A percentile compares a stretch with the other conserved stretches of the same genome.
These are phyloP conservation scores for Doris montereyensis DNA, from an alignment of 2,888 invertebrate genomes.

Conservation along the genomic window DNA sequence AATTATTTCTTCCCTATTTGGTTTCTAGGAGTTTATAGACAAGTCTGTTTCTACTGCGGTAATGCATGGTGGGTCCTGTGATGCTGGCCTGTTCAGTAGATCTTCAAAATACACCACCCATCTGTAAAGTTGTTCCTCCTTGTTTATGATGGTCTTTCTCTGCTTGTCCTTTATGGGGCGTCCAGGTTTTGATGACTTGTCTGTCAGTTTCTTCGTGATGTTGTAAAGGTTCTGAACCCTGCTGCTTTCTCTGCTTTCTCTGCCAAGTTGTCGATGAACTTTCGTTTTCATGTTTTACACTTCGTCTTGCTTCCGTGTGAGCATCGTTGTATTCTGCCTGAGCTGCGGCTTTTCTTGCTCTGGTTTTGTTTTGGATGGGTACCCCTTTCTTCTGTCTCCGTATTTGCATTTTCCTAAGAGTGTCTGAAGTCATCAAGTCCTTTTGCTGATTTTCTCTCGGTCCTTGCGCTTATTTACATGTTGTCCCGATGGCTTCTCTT, in stretches of 20 bases:
- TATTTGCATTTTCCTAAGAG: not conserved
- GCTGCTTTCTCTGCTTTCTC: too few relatives aligned
- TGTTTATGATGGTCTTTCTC: not conserved
- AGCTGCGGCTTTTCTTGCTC: not conserved
- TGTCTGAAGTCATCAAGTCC: not conserved
- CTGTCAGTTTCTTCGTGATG: not conserved
- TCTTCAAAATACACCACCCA: not conserved
- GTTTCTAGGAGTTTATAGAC: not conserved
- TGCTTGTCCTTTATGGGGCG: not conserved
- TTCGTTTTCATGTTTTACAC: not conserved
- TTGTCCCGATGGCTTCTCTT: not conserved
- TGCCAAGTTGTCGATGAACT: too few relatives aligned
- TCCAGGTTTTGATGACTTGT: not conserved
- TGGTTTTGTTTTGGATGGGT: not conserved
- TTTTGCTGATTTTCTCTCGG: not conserved
- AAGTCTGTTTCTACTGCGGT: not conserved
- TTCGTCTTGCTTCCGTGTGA: not conserved
- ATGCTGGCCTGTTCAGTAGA: not conserved
- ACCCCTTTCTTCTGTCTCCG: not conserved
- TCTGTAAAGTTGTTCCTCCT: not conserved
- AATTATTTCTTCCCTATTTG: not conserved
- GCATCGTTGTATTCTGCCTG: not conserved
- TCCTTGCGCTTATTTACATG: not conserved
- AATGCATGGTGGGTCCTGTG: not conserved
- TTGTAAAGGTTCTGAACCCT: not conserved